Conservation (phyloP, 2,797 vertebrate genomes). For the Gobio occitaniae region DNA sequence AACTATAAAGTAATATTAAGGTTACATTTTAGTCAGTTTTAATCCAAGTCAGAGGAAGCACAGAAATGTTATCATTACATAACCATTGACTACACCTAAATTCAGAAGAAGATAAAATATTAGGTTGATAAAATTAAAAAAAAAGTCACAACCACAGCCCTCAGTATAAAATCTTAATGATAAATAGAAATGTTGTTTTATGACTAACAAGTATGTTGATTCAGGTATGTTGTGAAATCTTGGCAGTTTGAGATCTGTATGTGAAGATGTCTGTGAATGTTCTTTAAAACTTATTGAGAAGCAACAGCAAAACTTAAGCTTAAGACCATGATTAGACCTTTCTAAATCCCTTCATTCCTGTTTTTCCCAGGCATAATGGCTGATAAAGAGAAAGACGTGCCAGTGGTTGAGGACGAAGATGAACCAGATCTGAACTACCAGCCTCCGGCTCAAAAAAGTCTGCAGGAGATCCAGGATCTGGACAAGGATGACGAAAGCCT, state of each 20-base stretch:
- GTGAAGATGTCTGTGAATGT: not conserved
- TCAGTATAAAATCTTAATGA: not conserved
- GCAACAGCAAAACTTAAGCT: not conserved
- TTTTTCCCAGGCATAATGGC: constrained; percentile 84
- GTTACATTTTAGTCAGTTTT: not conserved
- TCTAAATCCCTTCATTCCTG: not conserved
- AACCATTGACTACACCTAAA: no score
- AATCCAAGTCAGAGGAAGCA: not conserved
- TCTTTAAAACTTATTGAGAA: not conserved
- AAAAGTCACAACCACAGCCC: not conserved
- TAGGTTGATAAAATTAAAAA: not conserved
- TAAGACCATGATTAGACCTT: not conserved
- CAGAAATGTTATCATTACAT: not conserved
- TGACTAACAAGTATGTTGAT: not conserved
- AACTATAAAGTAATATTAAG: not conserved
- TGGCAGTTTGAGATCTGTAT: not conserved
- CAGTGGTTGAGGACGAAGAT: constrained; percentile 78
- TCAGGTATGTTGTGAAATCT: not conserved
- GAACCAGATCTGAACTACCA: constrained; percentile 84
- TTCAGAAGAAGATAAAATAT: not conserved
- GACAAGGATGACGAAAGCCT: constrained; percentile 91
- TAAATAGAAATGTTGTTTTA: not conserved
- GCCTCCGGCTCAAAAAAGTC: constrained; percentile 85
- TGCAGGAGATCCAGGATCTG: constrained; percentile 88
- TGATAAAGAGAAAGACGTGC: constrained; percentile 83